Base-by-base conservation (phyloP, 1,140 invertebrate species). In the Pinna nobilis region DNA sequence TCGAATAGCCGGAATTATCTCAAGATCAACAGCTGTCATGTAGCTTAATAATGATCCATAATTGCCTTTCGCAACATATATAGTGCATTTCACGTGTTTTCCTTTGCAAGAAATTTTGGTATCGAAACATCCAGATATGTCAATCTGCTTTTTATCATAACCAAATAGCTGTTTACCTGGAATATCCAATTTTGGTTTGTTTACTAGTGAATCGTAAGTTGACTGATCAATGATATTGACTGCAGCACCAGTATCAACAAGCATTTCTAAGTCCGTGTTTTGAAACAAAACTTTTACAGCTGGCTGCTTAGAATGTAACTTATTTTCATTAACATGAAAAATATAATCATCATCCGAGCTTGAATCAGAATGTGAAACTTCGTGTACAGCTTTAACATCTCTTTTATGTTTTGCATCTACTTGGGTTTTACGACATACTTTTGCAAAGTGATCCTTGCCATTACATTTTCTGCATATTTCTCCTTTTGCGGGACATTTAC, bases 401-500 rank as follows among this genome's bases (percentile, higher is more conserved):
- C 32, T 28, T 2, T 30, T 18, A 5, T 28, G 30, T 30, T 33
- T 33, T 9, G 15, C 30, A 9, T 23, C 30, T 28, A 5, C 20
- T 28, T 37, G 4, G 25, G n/a, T 0, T 30, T 57, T 23, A 25
- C 3, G 28, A 18, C 59, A 65, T 11, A 57, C 13, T 4, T 41
- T 41, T 30, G 33, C 47, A 41, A 71, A 71, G 25, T 71, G 59
- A 63, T 41, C 49, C 7, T 23, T 18, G 13, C 53, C 55, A 32
- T 44, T 39, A 13, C 63, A 68, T 25, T 39, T 49, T 11, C 37
- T 20, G 13, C 50, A 71, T 0, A 15, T 20, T 32, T 71, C 61
- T 28, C 53, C 68, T 57, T 64, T 47, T 15, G 74, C 65, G 20
- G 68, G 69, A 59, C 74, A 71, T n/a, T 44, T 37, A 6, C 20